A percentile compares a stretch with the other conserved stretches of the same genome.
These are phyloP conservation scores for Clepsis dumicolana DNA, from an alignment of 2,888 invertebrate genomes.

Conservation along the genomic window DNA sequence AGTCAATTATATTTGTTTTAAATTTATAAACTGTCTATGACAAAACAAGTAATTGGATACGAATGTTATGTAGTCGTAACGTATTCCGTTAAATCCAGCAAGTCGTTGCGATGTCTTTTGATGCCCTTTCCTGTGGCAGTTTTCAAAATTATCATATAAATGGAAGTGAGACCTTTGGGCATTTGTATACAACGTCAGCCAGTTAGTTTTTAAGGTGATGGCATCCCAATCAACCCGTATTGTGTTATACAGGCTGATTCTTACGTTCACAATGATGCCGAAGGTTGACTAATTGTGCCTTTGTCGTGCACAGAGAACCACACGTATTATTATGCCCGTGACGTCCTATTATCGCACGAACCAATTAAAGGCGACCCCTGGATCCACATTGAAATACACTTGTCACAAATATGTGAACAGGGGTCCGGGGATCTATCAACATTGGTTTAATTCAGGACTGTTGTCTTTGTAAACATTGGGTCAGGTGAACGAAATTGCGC, in stretches of 20 bases:
- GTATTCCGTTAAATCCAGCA: constrained; percentile 22
- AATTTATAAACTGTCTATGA: too few species aligned
- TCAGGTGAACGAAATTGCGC: constrained; percentile 54
- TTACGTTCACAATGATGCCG: constrained; percentile 10
- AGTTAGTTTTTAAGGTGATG: constrained; percentile 24
- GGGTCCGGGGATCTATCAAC: constrained; percentile 38
- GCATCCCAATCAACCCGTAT: constrained; percentile 22
- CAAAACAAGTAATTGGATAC: constrained; percentile 14
- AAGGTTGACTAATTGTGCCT: constrained; percentile 43
- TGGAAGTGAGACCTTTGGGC: constrained; percentile 19
- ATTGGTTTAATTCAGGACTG: constrained; percentile 44
- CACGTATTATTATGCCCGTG: constrained; percentile 41
- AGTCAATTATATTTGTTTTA: too few species aligned
- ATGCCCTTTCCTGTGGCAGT: constrained; percentile 12
- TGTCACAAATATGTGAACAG: constrained; percentile 36
- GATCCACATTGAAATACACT: constrained; percentile 44
- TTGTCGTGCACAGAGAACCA: constrained; percentile 36
- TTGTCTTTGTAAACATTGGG: constrained; percentile 52
- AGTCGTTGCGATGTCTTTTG: constrained; percentile 21
- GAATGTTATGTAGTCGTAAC: constrained; percentile 1
- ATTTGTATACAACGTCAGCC: constrained; percentile 14
- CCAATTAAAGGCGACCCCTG: constrained; percentile 45
- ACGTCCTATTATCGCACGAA: constrained; percentile 40
- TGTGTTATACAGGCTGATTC: constrained; percentile 13
- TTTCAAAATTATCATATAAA: constrained; percentile 39